Evolutionary conservation across 2,888 invertebrate species (phyloP).

Genomic region (Bursaphelenchus okinawaensis): DNA sequence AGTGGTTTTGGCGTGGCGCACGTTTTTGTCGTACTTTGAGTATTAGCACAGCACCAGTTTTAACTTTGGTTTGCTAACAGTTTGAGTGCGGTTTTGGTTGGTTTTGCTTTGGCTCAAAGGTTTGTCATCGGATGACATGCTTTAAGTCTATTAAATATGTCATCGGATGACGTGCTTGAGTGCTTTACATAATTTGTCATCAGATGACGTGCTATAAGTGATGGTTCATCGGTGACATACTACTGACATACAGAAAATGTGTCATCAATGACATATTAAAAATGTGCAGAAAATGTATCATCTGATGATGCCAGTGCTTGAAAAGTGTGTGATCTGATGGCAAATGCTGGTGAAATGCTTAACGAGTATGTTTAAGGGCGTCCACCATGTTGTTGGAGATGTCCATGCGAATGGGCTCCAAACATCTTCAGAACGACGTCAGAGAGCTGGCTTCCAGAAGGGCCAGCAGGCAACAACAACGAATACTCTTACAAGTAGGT

Average conservation of each 20-base stretch:
- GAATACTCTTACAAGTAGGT: constrained; percentile 53
- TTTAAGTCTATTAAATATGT: not conserved
- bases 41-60: not conserved
- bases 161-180: too few species aligned
- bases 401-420: constrained; percentile 55
- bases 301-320: too few species aligned
- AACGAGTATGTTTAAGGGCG: constrained; percentile 48
- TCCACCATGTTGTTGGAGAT: constrained; percentile 55
- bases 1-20: too few species aligned
- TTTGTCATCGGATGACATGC: not conserved
- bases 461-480: constrained; percentile 52
- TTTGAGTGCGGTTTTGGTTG: not conserved
- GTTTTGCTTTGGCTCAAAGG: not conserved
- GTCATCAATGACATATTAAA: too few species aligned
- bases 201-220: too few species aligned
- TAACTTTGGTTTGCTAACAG: not conserved
- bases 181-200: not conserved
- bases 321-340: too few species aligned
- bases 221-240: too few species aligned
- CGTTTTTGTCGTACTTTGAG: too few species aligned
- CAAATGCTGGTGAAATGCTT: too few species aligned
- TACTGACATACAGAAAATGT: too few species aligned
- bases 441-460: constrained; percentile 46
- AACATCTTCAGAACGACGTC: constrained; percentile 40
- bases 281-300: too few species aligned